Evolutionary conservation across 2,113 vertebrate species (phyloP), one percentile per base, ranked within the genome.

Genomic region (Butorides virescens): DNA sequence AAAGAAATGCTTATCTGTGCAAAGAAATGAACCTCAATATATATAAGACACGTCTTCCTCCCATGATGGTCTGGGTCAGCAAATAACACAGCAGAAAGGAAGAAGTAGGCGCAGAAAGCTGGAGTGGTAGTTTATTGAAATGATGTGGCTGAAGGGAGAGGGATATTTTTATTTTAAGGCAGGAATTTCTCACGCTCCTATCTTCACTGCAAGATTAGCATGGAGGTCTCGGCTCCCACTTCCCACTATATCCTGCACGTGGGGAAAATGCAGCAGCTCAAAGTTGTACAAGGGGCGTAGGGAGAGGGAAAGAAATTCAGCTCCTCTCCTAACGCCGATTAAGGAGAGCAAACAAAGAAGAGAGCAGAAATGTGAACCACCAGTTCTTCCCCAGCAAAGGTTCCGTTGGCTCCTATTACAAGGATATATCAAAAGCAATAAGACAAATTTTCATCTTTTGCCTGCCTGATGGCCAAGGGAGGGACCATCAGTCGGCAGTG

Each of bases 281-380:
- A 79, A 91, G 52, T 27, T 56, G 36, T 27, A 36, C 29, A 44
- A 75, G 56, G 52, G 52, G 12, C 0, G 0, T 7, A 55, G 61
- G 52, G 71, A 91, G 27, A 91, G 15, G 7, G 13, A 90, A 37
- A 58, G 47, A 70, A 84, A 74, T 67, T 53, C 21, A 79, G 46
- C 25, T 61, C 44, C 44, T 85, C 27, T 90, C 17, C 30, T 89
- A 74, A 81, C 30, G 37, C 47, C 4, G 4, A 73, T 86, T 65
- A 93, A 68, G 49, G 30, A 68, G 36, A 79, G 56, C 72, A 71
- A 92, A 92, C 30, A 96, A 94, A 95, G 78, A 88, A 34, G 21
- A 90, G 27, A 39, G 39, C 27, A 81, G 68, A 84, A 87, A 74
- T 29, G 19, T 37, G n/a, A 90, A n/a, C 29, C 47, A 44, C 39